Evolutionary conservation across 35 echinoderm and acorn worm species (phyloP).

Genomic region (Chiridota heheva): DNA sequence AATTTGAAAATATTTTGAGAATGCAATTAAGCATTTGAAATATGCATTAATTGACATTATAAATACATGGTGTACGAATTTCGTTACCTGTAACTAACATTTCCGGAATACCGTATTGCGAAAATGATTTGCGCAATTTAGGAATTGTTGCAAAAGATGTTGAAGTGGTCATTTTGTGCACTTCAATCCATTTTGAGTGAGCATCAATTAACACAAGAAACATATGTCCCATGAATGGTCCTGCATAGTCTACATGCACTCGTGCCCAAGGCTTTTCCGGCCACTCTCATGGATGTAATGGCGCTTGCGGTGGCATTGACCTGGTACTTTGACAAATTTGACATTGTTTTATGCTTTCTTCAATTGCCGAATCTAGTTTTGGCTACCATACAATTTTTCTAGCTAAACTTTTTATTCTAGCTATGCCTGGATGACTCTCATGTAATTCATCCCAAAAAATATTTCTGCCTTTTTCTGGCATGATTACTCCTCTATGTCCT

Average conservation of each 20-base stretch:
- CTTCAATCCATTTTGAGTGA: constrained; percentile 76
- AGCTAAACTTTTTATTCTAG: constrained; percentile 52
- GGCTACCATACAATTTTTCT: constrained; percentile 45
- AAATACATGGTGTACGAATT: no score
- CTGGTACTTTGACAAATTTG: constrained; percentile 17
- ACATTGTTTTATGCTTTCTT: constrained; percentile 48
- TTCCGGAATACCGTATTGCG: constrained; percentile 50
- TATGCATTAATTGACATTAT: no score
- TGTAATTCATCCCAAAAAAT: constrained; percentile 38
- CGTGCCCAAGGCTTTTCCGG: constrained; percentile 46
- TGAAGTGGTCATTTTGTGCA: constrained; percentile 38
- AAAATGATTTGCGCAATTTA: constrained; percentile 34
- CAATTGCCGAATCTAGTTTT: constrained; percentile 39
- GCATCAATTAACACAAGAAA: constrained; percentile 72
- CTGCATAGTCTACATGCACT: constrained; percentile 69
- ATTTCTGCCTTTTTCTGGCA: constrained; percentile 2
- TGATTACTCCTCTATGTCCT: constrained; percentile 23
- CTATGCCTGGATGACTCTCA: constrained; percentile 41
- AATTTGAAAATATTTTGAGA: no score
- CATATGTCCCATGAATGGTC: constrained; percentile 59
- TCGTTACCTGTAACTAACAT: constrained; percentile 58
- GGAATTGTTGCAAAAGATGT: constrained; percentile 40
- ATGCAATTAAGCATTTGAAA: no score
- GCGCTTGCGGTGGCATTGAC: constrained; percentile 39
- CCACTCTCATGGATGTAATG: constrained; percentile 58